A percentile compares a stretch with the other conserved stretches of the same genome.
phyloP scores from a whole-genome alignment of 2,113 vertebrate genomes.

The Forbesichthys papilliferus region DNA sequence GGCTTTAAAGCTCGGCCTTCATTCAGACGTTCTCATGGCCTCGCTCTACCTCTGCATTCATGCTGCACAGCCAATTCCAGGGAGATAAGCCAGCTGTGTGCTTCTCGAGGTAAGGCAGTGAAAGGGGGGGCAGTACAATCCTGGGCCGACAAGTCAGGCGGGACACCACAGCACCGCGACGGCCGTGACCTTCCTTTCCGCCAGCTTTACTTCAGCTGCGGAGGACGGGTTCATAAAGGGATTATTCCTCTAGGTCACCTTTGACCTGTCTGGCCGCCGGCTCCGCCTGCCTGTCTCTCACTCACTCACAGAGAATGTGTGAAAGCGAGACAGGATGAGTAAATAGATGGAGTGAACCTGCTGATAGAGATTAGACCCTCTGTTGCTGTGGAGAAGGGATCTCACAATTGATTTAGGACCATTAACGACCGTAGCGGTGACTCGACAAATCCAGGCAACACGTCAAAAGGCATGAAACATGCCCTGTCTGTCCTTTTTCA shows the following conservation, averaged over 20 bases:
- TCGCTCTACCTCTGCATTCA: slow-evolving; percentile 58
- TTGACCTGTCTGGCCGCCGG: slow-evolving; percentile 54
- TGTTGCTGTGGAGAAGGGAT: slow-evolving; percentile 28
- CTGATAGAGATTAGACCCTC: slow-evolving; percentile 54
- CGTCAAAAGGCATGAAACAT: slow-evolving; percentile 30
- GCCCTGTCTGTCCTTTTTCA: too few species aligned
- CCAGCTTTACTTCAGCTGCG: slow-evolving; percentile 52
- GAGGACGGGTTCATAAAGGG: slow-evolving; percentile 67
- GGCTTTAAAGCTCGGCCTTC: slow-evolving; percentile 48
- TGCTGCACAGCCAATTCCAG: slow-evolving; percentile 61
- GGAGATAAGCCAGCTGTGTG: slow-evolving; percentile 56
- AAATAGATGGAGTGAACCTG: slow-evolving; percentile 47
- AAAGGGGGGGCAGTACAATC: slow-evolving; percentile 65
- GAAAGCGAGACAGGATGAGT: slow-evolving; percentile 40
- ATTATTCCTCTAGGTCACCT: slow-evolving; percentile 68
- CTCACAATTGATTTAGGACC: slow-evolving; percentile 31
- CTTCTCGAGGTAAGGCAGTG: slow-evolving; percentile 64
- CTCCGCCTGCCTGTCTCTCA: slow-evolving; percentile 61
- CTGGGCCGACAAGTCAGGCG: slow-evolving; percentile 41
- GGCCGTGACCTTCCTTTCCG: slow-evolving; percentile 62
- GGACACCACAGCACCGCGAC: slow-evolving; percentile 29
- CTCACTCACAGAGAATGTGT: slow-evolving; percentile 34
- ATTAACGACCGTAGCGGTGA: slow-evolving; percentile 10
- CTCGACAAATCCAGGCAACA: slow-evolving; percentile 39
- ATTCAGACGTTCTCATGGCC: slow-evolving; percentile 60